Evolutionary conservation across 2,113 vertebrate species (phyloP), one percentile per base, ranked within the genome.

Genomic region (Lynx canadensis): DNA sequence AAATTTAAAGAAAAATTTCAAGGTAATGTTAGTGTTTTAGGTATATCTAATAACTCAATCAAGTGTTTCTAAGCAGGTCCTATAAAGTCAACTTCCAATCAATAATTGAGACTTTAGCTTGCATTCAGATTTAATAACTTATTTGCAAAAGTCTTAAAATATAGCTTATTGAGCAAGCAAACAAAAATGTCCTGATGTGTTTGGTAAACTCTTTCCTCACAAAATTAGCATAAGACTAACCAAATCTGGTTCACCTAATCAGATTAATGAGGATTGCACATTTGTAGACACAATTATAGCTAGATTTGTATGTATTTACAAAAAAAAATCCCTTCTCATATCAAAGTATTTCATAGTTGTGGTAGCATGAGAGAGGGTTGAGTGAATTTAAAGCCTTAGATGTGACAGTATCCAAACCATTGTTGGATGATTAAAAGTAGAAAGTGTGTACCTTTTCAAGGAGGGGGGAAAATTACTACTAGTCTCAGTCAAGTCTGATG

Each of bases 101-200:
- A 88, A 68, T 87, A 90, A 73, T 45, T 78, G 36, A 89, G n/a
- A 63, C 18, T 78, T 82, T 85, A 60, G 14, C 45, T 93, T 94
- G 15, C 27, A 84, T 84, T 94, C 38, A 97, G 36, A 76, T 90
- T 76, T 69, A 60, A 78, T 27, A 80, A 82, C 1, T 96, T 89
- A 38, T 7, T 85, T 89, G 66, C 60, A 94, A 27, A 90, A 92
- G 19, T 82, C 78, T 96, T 89, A 45, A 90, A 89, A 31, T 86
- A 63, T 69, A 89, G 52, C 50, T 3, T 92, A 3, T 68, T 95
- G 68, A 90, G 65, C 4, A 68, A 88, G 36, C 33, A 95, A 86
- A 63, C 36, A 84, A 60, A 92, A 89, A 85, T 66, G n/a, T 55
- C 31, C 48, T 68, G 76, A 14, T 78, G 21, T 50, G 19, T 68